Evolutionary conservation across 2,113 vertebrate species (phyloP).

Genomic region (Dissostichus mawsoni): DNA sequence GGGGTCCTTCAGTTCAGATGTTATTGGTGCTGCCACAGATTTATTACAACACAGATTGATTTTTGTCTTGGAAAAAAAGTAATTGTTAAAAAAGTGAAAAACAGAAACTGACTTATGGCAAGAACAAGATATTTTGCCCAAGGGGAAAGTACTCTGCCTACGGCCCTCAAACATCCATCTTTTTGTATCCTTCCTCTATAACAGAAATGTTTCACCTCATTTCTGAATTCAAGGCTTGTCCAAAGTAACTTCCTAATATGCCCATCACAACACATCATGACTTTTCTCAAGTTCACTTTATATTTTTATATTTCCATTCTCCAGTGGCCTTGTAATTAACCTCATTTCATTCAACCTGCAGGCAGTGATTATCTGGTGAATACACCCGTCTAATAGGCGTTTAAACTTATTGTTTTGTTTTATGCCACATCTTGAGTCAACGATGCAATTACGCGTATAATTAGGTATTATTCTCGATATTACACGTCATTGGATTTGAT

Average conservation of each 20-base stretch:
- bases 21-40: too few species aligned
- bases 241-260: conserved; percentile 28
- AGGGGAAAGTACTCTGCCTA: neutral
- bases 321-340: conserved; percentile 71
- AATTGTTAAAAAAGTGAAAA: neutral
- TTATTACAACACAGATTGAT: neutral
- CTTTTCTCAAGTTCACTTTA: conserved; percentile 30
- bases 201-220: neutral
- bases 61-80: conserved; percentile 1
- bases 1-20: neutral
- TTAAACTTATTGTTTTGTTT: conserved; percentile 52
- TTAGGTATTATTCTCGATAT: conserved; percentile 49
- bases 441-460: conserved; percentile 56
- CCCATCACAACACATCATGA: conserved; percentile 1
- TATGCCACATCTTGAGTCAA: conserved; percentile 50
- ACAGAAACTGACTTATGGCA: neutral
- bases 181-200: neutral
- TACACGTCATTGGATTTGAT: conserved; percentile 27
- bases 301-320: conserved; percentile 50
- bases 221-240: neutral
- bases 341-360: conserved; percentile 66
- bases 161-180: neutral
- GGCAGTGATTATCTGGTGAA: conserved; percentile 71
- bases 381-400: conserved; percentile 51
- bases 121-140: neutral